Percentiles rank a stretch among this genome's conserved stretches.
Evolutionary conservation across 2,113 vertebrate species (phyloP).

Genomic region (Pterocles burchelli): DNA sequence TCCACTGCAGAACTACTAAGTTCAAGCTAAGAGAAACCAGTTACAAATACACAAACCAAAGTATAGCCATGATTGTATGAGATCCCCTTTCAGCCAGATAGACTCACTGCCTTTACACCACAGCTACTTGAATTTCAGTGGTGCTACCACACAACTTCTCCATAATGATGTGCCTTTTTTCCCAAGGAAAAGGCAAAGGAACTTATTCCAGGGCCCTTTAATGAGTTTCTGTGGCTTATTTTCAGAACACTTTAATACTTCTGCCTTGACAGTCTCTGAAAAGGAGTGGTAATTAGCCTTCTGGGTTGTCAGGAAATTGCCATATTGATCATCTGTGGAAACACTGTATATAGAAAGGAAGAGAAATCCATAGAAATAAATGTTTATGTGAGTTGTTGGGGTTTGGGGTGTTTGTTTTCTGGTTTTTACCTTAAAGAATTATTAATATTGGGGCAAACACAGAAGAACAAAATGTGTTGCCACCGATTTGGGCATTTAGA

Average conservation of each 20-base stretch:
- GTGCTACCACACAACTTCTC: background rate
- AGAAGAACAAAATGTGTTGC: background rate
- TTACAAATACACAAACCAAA: background rate
- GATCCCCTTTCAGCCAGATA: background rate
- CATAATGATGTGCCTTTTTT: background rate
- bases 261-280: background rate
- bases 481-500: background rate
- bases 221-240: background rate
- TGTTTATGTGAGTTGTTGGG: background rate
- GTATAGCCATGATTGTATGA: background rate
- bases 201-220: background rate
- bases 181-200: background rate
- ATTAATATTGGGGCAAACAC: background rate
- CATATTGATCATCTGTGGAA: slow-evolving; percentile 33
- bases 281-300: slow-evolving; percentile 37
- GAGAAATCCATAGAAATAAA: background rate
- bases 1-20: background rate
- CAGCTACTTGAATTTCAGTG: background rate
- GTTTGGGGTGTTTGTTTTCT: background rate
- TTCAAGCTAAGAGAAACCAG: background rate
- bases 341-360: background rate
- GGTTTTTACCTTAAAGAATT: background rate
- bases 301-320: slow-evolving; percentile 35
- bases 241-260: background rate
- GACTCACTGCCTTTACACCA: background rate